Base-by-base conservation (phyloP, 1,140 invertebrate genomes). In the Eumaeus atala region DNA sequence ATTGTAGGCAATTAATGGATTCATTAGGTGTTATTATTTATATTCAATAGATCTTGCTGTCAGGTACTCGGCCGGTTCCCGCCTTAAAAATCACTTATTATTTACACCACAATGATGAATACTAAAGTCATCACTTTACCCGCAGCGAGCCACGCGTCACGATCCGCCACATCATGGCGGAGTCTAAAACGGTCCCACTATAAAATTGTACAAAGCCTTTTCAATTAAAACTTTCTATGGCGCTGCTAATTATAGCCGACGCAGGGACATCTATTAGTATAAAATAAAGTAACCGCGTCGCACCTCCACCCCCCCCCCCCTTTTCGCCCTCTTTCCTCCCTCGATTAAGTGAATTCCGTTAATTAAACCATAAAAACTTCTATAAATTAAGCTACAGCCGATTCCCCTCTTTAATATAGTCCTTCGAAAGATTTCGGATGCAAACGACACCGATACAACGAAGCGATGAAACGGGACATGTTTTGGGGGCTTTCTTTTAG, bases 311-410 rank as follows among this genome's bases (percentile, higher is more conserved):
- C n/a, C n/a, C n/a, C n/a, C n/a, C n/a, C n/a, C n/a, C n/a, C n/a
- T n/a, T 59, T 53, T 54, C 59, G 60, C 40, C 62, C 69, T 65
- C 64, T 65, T 60, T 61, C 57, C 51, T 61, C 73, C 69, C 74
- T 70, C 71, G 68, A 66, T 77, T 83, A 87, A 88, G 87, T 88
- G 85, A 87, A 87, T 88, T 87, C 84, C 76, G 86, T 88, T 88
- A 88, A 88, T 88, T 88, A 88, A 88, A 88, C 87, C 87, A 87
- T 88, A 88, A 88, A 88, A 88, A 88, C 78, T 88, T 88, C 86
- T 74, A 88, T 88, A 88, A 88, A 88, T 88, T 87, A 88, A 88
- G 83, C 87, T 87, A 83, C 75, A 83, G 81, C 84, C 87, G 77
- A 84, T 87, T 87, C 82, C 80, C 83, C 81, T 70, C 76, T 76